These are phyloP conservation scores for Brachylomia viminalis DNA, from an alignment of 2,888 invertebrate species.

Conservation along the genomic window DNA sequence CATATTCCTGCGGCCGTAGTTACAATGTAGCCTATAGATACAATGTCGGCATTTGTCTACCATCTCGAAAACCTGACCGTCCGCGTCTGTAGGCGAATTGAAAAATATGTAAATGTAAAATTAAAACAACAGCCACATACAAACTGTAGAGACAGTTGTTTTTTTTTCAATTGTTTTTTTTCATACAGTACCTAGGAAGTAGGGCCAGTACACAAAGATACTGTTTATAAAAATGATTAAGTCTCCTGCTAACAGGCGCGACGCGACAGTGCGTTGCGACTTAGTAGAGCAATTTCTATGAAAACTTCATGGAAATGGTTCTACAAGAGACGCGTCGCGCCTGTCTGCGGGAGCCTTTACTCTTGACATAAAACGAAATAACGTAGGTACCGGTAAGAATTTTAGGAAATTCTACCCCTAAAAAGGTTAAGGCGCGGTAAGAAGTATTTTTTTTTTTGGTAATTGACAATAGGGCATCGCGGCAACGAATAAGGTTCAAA, in stretches of 20 bases:
- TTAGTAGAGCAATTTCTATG: too few relatives aligned
- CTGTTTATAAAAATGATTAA: background rate
- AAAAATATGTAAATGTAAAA: conserved; percentile 14
- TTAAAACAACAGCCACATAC: background rate
- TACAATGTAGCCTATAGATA: conserved; percentile 13
- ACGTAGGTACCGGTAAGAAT: background rate
- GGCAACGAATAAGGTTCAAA: too few relatives aligned
- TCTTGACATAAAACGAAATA: background rate
- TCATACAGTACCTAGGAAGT: background rate
- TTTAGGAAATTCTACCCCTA: background rate
- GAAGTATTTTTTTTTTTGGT: too few relatives aligned
- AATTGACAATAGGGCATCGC: too few relatives aligned
- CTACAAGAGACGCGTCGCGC: too few relatives aligned
- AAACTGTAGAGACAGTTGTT: background rate
- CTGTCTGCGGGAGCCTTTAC: too few relatives aligned
- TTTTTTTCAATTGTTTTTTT: background rate
- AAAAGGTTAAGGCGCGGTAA: too few relatives aligned
- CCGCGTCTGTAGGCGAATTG: conserved; percentile 1
- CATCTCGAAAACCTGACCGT: conserved; percentile 6
- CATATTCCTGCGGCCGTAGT: conserved; percentile 17
- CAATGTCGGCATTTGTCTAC: conserved; percentile 19
- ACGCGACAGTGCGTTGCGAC: too few relatives aligned
- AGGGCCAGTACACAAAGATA: background rate
- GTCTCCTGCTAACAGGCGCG: too few relatives aligned
- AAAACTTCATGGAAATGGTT: too few relatives aligned